A percentile compares a stretch with the other conserved stretches of the same genome.
phyloP scores from a whole-genome alignment of 1,140 invertebrate genomes.

The Calephelis nemesis region DNA sequence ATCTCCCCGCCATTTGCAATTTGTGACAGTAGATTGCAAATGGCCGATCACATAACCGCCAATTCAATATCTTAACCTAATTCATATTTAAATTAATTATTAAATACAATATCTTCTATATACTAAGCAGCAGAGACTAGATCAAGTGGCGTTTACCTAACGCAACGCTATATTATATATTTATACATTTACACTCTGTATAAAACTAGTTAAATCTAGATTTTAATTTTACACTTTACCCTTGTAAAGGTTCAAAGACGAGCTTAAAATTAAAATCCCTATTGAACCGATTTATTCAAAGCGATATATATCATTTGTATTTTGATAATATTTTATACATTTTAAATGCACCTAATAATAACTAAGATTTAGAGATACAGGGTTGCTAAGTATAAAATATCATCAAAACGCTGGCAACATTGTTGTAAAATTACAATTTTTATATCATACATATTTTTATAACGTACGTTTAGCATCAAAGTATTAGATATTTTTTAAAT shows the following conservation, averaged over 20 bases:
- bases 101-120: constrained; percentile 37
- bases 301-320: too few species aligned
- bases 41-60: constrained; percentile 17
- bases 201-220: constrained; percentile 21
- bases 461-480: constrained; percentile 8
- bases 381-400: constrained; percentile 4
- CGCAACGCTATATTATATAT: constrained; percentile 39
- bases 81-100: constrained; percentile 22
- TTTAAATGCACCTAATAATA: constrained; percentile 11
- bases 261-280: too few species aligned
- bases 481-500: not conserved
- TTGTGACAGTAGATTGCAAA: constrained; percentile 32
- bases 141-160: constrained; percentile 64
- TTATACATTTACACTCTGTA: constrained; percentile 38
- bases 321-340: constrained; percentile 6
- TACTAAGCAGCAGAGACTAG: constrained; percentile 66
- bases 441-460: constrained; percentile 3
- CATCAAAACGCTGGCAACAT: constrained; percentile 6
- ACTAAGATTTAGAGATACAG: constrained; percentile 10
- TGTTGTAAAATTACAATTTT: constrained; percentile 3
- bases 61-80: constrained; percentile 21
- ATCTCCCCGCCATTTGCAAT: constrained; percentile 29
- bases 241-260: too few species aligned
- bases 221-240: too few species aligned
- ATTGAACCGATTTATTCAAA: too few species aligned